These are phyloP conservation scores for Melanostoma scalare DNA, from an alignment of 2,888 invertebrate genomes.

Conservation along the genomic window DNA sequence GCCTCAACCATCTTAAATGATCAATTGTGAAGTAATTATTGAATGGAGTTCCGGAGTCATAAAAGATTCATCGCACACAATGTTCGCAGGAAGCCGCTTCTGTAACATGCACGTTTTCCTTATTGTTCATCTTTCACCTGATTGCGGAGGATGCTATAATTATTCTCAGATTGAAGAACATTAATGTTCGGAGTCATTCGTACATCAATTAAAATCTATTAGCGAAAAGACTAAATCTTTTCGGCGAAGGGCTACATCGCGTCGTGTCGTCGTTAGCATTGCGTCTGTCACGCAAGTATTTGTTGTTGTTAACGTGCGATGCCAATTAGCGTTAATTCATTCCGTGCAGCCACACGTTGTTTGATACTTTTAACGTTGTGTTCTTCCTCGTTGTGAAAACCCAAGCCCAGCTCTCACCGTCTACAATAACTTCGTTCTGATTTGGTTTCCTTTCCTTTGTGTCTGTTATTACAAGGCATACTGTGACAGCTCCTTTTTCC, in stretches of 20 bases:
- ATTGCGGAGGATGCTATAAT: not conserved
- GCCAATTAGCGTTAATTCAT: slow-evolving; percentile 58
- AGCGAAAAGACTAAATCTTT: slow-evolving; percentile 44
- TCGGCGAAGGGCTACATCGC: not conserved
- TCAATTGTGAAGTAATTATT: slow-evolving; percentile 58
- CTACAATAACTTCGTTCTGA: not conserved
- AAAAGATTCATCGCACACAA: slow-evolving; percentile 57
- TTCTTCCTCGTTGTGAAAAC: not conserved
- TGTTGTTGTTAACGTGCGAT: slow-evolving; percentile 35
- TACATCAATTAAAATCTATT: slow-evolving; percentile 60
- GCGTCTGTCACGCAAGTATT: slow-evolving; percentile 14
- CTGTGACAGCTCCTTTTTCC: not conserved
- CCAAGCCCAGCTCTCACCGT: not conserved
- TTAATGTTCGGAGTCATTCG: slow-evolving; percentile 5
- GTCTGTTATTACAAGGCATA: slow-evolving; percentile 5
- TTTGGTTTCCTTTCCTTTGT: not conserved
- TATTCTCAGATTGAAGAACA: not conserved
- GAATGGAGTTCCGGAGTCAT: slow-evolving; percentile 19
- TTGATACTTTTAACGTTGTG: slow-evolving; percentile 23
- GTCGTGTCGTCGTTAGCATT: not conserved
- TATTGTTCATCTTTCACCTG: slow-evolving; percentile 34
- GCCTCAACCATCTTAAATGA: slow-evolving; percentile 35
- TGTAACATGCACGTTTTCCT: slow-evolving; percentile 48
- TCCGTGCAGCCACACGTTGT: slow-evolving; percentile 45
- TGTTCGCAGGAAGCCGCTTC: slow-evolving; percentile 36